Percentiles rank a stretch among this genome's conserved stretches.
Evolutionary conservation across 2,888 invertebrate genomes (phyloP).

Genomic region (Phyllotreta striolata): DNA sequence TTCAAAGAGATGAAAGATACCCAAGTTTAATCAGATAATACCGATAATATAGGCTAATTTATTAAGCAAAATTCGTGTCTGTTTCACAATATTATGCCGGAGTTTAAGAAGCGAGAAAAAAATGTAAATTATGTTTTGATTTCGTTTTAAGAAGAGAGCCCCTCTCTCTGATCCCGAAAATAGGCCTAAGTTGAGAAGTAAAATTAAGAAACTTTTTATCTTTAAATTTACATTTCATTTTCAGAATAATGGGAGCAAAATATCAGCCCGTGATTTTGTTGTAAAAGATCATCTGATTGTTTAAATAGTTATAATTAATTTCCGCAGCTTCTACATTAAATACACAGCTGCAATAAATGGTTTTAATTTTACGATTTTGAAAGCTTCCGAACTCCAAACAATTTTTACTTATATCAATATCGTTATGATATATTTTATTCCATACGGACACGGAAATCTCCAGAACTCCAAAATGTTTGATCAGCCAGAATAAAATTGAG

Average conservation of each 20-base stretch:
- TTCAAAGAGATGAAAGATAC: too few species aligned
- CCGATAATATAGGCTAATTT: background rate
- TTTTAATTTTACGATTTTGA: too few species aligned
- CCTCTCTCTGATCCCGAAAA: conserved; percentile 33
- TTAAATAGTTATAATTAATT: too few species aligned
- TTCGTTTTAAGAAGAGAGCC: conserved; percentile 32
- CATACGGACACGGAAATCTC: background rate
- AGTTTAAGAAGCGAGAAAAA: conserved; percentile 17
- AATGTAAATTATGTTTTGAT: conserved; percentile 42
- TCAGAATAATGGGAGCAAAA: conserved; percentile 23
- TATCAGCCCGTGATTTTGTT: conserved; percentile 22
- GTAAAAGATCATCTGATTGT: too few species aligned
- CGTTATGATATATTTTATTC: background rate
- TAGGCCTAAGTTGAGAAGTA: conserved; percentile 30
- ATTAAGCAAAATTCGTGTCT: too few species aligned
- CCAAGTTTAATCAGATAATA: background rate
- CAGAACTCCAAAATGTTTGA: conserved; percentile 9
- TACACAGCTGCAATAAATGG: too few species aligned
- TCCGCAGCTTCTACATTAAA: too few species aligned
- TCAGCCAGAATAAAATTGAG: conserved; percentile 5
- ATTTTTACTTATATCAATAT: conserved; percentile 4
- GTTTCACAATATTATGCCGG: too few species aligned
- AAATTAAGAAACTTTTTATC: conserved; percentile 44
- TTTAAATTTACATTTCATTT: conserved; percentile 36
- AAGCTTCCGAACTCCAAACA: background rate